These are phyloP conservation scores for Amphipoea lucens DNA, from an alignment of 2,888 invertebrate genomes.

Conservation along the genomic window DNA sequence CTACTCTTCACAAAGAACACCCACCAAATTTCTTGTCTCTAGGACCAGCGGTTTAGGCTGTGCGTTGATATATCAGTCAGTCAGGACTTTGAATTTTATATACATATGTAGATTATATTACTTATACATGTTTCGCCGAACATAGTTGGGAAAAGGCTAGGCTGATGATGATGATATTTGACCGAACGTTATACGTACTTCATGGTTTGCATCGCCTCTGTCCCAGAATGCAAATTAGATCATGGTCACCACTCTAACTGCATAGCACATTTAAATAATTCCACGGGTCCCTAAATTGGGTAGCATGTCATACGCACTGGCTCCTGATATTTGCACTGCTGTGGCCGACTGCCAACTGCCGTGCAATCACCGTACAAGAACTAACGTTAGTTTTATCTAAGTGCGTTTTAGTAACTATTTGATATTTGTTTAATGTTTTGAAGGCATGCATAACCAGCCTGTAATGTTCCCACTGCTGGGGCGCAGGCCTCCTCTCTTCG, in stretches of 20 bases:
- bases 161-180: background rate
- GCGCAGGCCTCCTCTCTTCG: background rate
- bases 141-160: too few species aligned
- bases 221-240: background rate
- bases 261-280: conserved; percentile 52
- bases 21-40: too few species aligned
- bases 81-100: too few species aligned
- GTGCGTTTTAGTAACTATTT: background rate
- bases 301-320: conserved; percentile 59
- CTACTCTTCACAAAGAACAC: too few species aligned
- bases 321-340: conserved; percentile 23
- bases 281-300: conserved; percentile 52
- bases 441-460: too few species aligned
- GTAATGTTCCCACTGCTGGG: too few species aligned
- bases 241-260: conserved; percentile 26
- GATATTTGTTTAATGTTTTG: background rate
- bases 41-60: too few species aligned
- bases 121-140: too few species aligned
- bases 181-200: background rate
- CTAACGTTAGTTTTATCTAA: conserved; percentile 21
- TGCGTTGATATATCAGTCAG: too few species aligned
- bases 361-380: conserved; percentile 31
- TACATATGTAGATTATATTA: too few species aligned
- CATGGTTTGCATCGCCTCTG: background rate
- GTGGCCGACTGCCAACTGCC: conserved; percentile 48